Conservation (phyloP, 2,113 vertebrate genomes). For the Erythrocercus mccallii region DNA sequence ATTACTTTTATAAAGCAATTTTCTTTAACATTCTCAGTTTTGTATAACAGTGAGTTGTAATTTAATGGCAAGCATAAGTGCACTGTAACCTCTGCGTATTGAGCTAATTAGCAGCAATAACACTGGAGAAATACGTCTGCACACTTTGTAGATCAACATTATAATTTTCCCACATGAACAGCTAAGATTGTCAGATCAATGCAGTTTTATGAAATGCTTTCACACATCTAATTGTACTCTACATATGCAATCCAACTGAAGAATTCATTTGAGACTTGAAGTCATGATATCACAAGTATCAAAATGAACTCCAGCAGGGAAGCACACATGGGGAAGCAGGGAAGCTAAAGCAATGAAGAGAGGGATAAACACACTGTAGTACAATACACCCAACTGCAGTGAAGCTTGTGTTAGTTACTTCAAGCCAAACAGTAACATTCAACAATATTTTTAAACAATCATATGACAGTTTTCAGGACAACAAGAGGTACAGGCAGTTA, state of each 20-base stretch:
- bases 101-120: conserved; percentile 30
- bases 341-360: conserved; percentile 15
- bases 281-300: conserved; percentile 30
- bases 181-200: background rate
- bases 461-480: background rate
- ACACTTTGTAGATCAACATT: background rate
- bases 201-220: background rate
- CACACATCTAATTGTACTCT: conserved; percentile 25
- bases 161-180: background rate
- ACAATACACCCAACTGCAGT: background rate
- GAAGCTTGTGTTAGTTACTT: background rate
- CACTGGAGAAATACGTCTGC: background rate
- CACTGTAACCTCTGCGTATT: background rate
- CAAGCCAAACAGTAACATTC: conserved; percentile 10
- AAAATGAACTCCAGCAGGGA: conserved; percentile 46
- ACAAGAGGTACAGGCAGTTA: conserved; percentile 7
- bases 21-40: conserved; percentile 26
- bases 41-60: background rate
- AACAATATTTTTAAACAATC: background rate
- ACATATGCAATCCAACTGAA: background rate
- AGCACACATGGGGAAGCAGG: background rate
- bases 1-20: conserved; percentile 39
- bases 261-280: conserved; percentile 58
- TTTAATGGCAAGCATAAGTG: background rate
- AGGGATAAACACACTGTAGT: background rate